Evolutionary conservation across 2,888 invertebrate species (phyloP).

Genomic region (Gasteruption jaculator): DNA sequence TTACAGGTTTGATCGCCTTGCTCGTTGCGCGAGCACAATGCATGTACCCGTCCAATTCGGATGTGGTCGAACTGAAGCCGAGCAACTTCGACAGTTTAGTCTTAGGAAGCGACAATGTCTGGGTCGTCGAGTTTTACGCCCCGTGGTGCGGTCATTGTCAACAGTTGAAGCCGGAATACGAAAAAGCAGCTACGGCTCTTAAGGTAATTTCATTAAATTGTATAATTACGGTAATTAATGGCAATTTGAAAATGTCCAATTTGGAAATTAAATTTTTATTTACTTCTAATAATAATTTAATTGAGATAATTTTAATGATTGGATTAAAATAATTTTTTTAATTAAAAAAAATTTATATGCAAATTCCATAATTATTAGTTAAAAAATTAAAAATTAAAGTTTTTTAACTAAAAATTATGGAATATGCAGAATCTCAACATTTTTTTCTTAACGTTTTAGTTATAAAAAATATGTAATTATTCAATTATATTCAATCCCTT

Average conservation of each 20-base stretch:
- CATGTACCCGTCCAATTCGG: conserved; percentile 67
- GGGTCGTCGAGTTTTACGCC: conserved; percentile 95
- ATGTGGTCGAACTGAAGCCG: conserved; percentile 82
- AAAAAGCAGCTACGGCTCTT: conserved; percentile 86
- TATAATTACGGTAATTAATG: background rate
- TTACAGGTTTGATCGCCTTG: conserved; percentile 34
- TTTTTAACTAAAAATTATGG: no score
- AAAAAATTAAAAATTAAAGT: background rate
- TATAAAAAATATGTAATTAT: no score
- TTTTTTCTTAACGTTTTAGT: background rate
- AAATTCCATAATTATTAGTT: background rate
- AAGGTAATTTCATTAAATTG: conserved; percentile 59
- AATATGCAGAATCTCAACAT: background rate
- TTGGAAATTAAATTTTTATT: background rate
- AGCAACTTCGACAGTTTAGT: conserved; percentile 84
- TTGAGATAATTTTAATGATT: background rate
- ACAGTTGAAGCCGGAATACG: conserved; percentile 85
- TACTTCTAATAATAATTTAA: background rate
- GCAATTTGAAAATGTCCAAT: background rate
- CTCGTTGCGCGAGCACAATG: conserved; percentile 46
- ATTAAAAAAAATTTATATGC: background rate
- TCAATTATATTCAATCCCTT: background rate
- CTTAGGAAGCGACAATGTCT: conserved; percentile 76
- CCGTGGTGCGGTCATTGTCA: conserved; percentile 97
- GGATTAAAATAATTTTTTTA: background rate